Evolutionary conservation across 2,888 invertebrate genomes (phyloP).

Genomic region (Chrysolina oricalcia): DNA sequence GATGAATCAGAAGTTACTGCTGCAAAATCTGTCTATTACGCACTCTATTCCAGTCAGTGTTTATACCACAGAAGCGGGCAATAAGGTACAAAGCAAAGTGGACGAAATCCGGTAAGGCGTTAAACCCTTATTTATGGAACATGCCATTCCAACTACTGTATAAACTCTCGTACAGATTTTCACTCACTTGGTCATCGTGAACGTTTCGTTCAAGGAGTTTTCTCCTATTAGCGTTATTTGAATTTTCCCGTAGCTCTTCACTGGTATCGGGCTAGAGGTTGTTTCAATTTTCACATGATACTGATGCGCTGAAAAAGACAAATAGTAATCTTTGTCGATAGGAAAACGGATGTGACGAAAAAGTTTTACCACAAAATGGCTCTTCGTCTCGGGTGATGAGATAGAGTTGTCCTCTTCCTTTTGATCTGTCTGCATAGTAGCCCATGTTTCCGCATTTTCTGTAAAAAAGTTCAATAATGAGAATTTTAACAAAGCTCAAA

Average conservation of each 20-base stretch:
- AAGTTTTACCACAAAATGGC: conserved; percentile 87
- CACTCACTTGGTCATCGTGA: conserved; percentile 85
- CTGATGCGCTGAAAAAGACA: conserved; percentile 82
- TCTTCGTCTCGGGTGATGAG: conserved; percentile 91
- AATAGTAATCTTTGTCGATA: neutral
- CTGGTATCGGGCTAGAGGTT: conserved; percentile 78
- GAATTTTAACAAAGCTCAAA: too few species aligned
- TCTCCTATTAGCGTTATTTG: conserved; percentile 87
- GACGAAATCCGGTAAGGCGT: too few species aligned
- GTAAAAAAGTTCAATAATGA: conserved; percentile 36
- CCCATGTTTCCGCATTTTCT: conserved; percentile 92
- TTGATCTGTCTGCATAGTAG: conserved; percentile 90
- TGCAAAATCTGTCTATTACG: too few species aligned
- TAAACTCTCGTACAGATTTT: neutral
- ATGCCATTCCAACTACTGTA: neutral
- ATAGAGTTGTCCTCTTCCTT: conserved; percentile 90
- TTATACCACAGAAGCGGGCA: too few species aligned
- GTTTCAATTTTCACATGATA: conserved; percentile 89
- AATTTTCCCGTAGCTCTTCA: conserved; percentile 85
- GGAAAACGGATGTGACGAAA: neutral
- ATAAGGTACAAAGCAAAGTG: too few species aligned
- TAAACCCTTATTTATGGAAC: too few species aligned
- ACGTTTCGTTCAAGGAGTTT: conserved; percentile 89
- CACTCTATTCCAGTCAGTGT: too few species aligned
- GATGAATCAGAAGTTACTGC: too few species aligned